Percentiles rank a stretch among this genome's conserved stretches.
Conservation (phyloP, 2,113 vertebrate species). For the Dryoscopus gambensis region DNA sequence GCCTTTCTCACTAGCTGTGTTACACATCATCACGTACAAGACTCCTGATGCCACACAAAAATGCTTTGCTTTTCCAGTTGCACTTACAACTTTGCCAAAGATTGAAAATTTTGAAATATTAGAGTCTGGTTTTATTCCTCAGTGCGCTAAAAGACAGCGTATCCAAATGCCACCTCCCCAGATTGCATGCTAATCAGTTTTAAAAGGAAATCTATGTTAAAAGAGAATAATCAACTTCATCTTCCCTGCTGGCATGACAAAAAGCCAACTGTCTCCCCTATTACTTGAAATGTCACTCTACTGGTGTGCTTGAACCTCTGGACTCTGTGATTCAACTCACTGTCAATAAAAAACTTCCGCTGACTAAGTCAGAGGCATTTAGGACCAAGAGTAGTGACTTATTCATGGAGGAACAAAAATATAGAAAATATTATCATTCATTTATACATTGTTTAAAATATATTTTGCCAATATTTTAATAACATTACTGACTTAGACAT, state of each 20-base stretch:
- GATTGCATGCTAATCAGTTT: not conserved
- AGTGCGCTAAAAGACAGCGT: fast-evolving
- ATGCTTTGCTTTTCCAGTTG: not conserved
- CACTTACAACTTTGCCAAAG: not conserved
- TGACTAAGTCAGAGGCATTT: not conserved
- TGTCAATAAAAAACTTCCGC: not conserved
- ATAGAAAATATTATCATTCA: not conserved
- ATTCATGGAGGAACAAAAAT: not conserved
- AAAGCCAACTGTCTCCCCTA: fast-evolving
- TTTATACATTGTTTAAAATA: not conserved
- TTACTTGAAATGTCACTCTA: not conserved
- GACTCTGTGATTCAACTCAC: not conserved
- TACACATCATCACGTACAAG: not conserved
- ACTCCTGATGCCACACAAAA: not conserved
- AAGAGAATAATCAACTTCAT: not conserved
- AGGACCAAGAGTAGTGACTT: not conserved
- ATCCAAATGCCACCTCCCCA: not conserved
- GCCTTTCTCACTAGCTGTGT: not conserved
- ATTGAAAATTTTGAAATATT: not conserved
- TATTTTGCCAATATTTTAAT: not conserved
- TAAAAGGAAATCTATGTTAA: not conserved
- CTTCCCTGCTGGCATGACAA: not conserved
- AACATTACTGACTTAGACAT: not conserved
- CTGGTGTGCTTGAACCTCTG: not conserved
- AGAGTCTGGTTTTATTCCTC: not conserved